Percentiles rank a stretch among this genome's conserved stretches.
phyloP scores from a whole-genome alignment of 2,797 vertebrate genomes.

The Poecilia velifera region DNA sequence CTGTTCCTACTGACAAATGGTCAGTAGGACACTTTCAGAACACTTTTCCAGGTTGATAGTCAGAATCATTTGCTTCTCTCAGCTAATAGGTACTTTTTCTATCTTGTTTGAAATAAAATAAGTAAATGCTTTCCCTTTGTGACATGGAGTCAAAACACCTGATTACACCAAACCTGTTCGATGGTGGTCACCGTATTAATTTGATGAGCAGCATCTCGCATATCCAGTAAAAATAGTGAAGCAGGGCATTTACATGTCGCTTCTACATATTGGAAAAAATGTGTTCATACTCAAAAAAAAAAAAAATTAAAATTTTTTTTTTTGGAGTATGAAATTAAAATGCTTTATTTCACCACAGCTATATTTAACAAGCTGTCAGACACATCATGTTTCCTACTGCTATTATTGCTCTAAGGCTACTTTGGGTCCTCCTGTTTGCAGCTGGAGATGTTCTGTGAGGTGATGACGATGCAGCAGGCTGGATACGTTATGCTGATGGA shows the following conservation, averaged over 20 bases:
- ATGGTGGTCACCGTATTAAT: background rate
- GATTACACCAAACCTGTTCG: background rate
- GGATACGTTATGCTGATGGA: conserved; percentile 98
- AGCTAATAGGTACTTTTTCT: no score
- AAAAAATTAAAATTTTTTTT: background rate
- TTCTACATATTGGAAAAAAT: background rate
- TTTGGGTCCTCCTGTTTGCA: conserved; percentile 51
- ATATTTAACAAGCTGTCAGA: background rate
- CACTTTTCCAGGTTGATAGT: no score
- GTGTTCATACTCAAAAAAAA: background rate
- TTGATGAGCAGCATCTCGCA: background rate
- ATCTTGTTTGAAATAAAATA: no score
- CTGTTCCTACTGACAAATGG: background rate
- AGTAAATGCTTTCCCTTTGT: no score
- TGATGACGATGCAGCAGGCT: conserved; percentile 96
- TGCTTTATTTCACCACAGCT: background rate
- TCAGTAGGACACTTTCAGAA: no score
- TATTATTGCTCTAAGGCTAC: background rate
- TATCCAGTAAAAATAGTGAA: background rate
- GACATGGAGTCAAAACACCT: background rate
- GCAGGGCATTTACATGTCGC: background rate
- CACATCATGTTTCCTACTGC: background rate
- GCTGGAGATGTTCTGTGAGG: conserved; percentile 94
- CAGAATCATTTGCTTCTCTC: no score
- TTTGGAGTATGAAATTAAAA: no score